These are phyloP conservation scores for Portunus trituberculatus DNA, from an alignment of 1,140 invertebrate species.

Conservation along the genomic window DNA sequence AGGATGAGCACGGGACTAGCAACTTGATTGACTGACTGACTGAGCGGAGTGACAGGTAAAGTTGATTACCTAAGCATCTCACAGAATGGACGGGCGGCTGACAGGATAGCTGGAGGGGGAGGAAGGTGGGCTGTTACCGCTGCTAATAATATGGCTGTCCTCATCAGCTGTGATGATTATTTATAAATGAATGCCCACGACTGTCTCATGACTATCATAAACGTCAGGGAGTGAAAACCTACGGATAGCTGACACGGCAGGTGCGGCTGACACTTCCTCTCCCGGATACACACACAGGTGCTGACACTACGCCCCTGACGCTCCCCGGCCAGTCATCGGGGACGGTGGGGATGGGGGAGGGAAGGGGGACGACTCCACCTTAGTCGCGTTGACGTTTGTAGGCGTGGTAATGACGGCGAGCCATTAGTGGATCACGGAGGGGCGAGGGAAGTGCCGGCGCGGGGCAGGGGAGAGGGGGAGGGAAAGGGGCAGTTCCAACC, in stretches of 20 bases:
- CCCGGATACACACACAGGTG: neutral
- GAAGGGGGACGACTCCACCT: constrained; percentile 25
- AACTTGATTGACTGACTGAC: constrained; percentile 21
- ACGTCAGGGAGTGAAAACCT: constrained; percentile 18
- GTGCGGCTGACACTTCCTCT: neutral
- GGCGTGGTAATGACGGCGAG: constrained; percentile 57
- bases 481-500: neutral
- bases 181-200: constrained; percentile 2
- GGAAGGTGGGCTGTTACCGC: constrained; percentile 6
- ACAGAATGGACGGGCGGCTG: neutral
- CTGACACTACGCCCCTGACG: constrained; percentile 50
- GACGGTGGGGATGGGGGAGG: neutral
- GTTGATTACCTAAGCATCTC: neutral
- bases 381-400: constrained; percentile 60
- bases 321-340: constrained; percentile 3
- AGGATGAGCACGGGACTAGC: neutral
- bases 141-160: neutral
- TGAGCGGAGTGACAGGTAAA: neutral
- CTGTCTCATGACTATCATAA: constrained; percentile 2
- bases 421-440: constrained; percentile 58
- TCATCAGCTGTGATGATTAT: constrained; percentile 14
- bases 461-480: neutral
- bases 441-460: neutral
- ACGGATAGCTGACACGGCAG: neutral
- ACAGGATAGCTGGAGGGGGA: neutral